Base-by-base conservation (phyloP, 1,140 invertebrate species). In the Panagrolaimus sp. region DNA sequence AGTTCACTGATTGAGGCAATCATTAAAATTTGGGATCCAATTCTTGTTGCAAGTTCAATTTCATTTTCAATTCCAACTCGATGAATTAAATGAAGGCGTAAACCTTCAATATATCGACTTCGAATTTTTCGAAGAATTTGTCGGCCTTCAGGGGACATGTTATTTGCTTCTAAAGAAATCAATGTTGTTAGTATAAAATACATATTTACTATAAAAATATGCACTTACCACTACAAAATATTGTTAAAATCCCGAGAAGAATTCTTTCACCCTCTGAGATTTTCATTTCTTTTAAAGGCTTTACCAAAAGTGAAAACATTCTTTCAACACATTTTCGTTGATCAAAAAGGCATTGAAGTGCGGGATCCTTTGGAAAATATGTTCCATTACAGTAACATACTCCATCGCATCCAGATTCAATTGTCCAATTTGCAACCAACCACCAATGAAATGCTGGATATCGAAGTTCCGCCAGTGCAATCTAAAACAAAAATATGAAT, bases 341-440 rank as follows among this genome's bases (percentile, higher is more conserved):
- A 55, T 77, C 73, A 24, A 72, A 43, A 15, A 75, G 52, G 26
- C 68, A 68, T 70, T 78, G 77, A 0, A 55, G 38, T 1, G 68
- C 43, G 9, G 71, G 55, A 26, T 80, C 71, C 5, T 62, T 45
- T 43, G 78, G 77, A 63, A 78, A 81, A 63, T 81, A 79, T n/a
- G 79, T 46, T 55, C 79, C 77, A 65, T 79, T 79, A 47, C 72
- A 70, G 45, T 79, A 79, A 48, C 75, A 80, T 10, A 79, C 71
- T 43, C 77, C 77, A 28, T 70, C 65, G 62, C 71, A 72, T 9
- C 72, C 76, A 24, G 45, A 58, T 43, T 63, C 43, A 21, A 75
- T 63, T 28, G 77, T 79, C 78, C 78, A 78, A 24, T 32, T 12
- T 9, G 63, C 68, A 8, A 72, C 66, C 26, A 73, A 21, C 68